Conservation (phyloP, 2,888 invertebrate genomes). For the Lepidochitona cinerea region DNA sequence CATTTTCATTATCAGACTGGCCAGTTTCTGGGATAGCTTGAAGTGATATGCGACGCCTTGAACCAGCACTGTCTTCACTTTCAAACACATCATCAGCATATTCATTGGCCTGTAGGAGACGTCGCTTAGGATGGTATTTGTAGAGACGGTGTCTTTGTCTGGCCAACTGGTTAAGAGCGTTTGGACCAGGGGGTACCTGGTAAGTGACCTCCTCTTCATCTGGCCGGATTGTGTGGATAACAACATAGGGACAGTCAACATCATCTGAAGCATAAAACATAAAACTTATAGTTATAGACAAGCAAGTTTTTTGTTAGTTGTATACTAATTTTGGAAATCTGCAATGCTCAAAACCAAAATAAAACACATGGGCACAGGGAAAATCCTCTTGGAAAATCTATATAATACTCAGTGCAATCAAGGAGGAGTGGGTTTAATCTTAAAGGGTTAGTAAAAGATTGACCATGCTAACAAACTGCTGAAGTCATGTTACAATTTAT, state of each 20-base stretch:
- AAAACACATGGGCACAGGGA: too few relatives aligned
- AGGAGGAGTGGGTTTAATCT: too few relatives aligned
- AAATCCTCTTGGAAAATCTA: too few relatives aligned
- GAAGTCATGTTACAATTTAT: too few relatives aligned
- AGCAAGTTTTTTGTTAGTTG: too few relatives aligned
- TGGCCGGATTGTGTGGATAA: slow-evolving; percentile 34
- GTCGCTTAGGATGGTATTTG: slow-evolving; percentile 51
- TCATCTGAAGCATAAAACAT: slow-evolving; percentile 40
- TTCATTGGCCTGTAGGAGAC: slow-evolving; percentile 46
- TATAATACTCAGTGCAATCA: too few relatives aligned
- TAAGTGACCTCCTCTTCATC: not conserved
- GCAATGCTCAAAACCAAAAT: too few relatives aligned
- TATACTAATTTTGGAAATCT: too few relatives aligned
- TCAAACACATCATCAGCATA: slow-evolving; percentile 64
- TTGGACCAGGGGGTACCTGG: not conserved
- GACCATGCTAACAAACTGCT: too few relatives aligned
- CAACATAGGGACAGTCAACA: slow-evolving; percentile 54
- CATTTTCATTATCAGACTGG: slow-evolving; percentile 25
- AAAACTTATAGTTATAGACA: too few relatives aligned
- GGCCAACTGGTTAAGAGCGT: not conserved
- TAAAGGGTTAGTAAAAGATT: too few relatives aligned
- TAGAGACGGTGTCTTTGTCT: not conserved
- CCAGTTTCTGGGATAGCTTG: slow-evolving; percentile 43
- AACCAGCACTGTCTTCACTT: slow-evolving; percentile 57
- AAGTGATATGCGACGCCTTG: slow-evolving; percentile 35